Evolutionary conservation across 2,797 vertebrate genomes (phyloP), one percentile per base, ranked within the genome.

Genomic region (Sebastes kiyomatsui): DNA sequence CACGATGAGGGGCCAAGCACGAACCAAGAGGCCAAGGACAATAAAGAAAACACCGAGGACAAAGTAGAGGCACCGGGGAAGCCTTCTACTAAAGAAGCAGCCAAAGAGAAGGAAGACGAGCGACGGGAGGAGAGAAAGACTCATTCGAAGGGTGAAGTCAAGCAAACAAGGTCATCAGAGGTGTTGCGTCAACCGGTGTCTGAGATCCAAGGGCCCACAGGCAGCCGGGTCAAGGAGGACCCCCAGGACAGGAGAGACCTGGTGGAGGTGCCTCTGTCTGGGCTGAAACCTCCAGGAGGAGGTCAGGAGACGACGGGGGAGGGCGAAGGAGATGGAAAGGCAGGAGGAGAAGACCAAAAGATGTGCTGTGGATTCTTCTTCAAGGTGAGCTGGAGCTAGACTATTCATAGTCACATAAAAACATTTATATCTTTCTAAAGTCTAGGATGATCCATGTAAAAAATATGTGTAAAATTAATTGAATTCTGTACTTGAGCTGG

Each of bases 291-390:
- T 74, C 84, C 92, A 56, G 96, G 94, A 80, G 93, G 67, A 79
- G 86, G 82, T 6, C 72, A 94, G 67, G 86, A 95, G 79, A 92
- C 92, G 12, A 54, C 68, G 11, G 67, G 93, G 49, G 58, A 18
- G 20, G 96, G 92, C 60, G 97, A 97, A 13, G 67, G 93, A 72
- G 38, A 23, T 2, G 96, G 92, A 70, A 97, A 97, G 70, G 92
- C 93, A 82, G 96, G 95, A 67, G 95, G 86, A 86, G 96, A 97
- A 6, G 97, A 98, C 69, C 98, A 98, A 91, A 99, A 99, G 95
- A 96, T 98, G 86, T 99, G 98, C 94, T 99, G 98, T 93, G 99
- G 99, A 56, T 99, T 99, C 96, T 99, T 99, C 83, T 99, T 98
- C 85, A 98, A 97, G 97, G 99, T 99, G 92, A 93, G 92, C 6